phyloP scores from a whole-genome alignment of 2,888 invertebrate species.

The Brenthis hecate region DNA sequence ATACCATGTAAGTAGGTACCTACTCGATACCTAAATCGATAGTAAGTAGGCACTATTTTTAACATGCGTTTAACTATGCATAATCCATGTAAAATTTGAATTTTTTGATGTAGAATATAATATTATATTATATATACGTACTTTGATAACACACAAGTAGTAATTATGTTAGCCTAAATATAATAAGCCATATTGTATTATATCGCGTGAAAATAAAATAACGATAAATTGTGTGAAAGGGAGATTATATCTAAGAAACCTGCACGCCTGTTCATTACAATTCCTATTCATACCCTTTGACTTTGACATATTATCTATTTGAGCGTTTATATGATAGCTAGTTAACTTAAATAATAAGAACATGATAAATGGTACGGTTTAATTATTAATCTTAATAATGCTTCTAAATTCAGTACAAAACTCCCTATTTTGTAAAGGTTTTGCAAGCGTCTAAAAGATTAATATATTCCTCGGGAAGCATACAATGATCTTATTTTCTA shows the following conservation, averaged over 20 bases:
- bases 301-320: conserved; percentile 66
- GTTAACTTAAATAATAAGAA: conserved; percentile 14
- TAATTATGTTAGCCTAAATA: too few relatives aligned
- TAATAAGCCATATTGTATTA: background rate
- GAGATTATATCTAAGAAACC: background rate
- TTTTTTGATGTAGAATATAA: too few relatives aligned
- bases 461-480: conserved; percentile 20
- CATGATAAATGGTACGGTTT: conserved; percentile 12
- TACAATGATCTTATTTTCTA: conserved; percentile 21
- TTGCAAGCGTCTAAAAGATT: conserved; percentile 19
- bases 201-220: conserved; percentile 1
- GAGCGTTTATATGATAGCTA: conserved; percentile 46
- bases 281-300: conserved; percentile 60
- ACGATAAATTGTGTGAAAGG: background rate
- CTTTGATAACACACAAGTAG: too few relatives aligned
- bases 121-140: too few relatives aligned
- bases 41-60: too few relatives aligned
- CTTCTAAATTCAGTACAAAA: conserved; percentile 11
- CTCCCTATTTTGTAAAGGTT: conserved; percentile 7
- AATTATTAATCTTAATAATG: conserved; percentile 22
- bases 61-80: too few relatives aligned
- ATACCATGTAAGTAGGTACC: too few relatives aligned
- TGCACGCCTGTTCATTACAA: conserved; percentile 59
- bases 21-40: too few relatives aligned
- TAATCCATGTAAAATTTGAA: too few relatives aligned